These are phyloP conservation scores for Hippocampus kuda DNA, from an alignment of 2,797 vertebrate species.

Conservation along the genomic window DNA sequence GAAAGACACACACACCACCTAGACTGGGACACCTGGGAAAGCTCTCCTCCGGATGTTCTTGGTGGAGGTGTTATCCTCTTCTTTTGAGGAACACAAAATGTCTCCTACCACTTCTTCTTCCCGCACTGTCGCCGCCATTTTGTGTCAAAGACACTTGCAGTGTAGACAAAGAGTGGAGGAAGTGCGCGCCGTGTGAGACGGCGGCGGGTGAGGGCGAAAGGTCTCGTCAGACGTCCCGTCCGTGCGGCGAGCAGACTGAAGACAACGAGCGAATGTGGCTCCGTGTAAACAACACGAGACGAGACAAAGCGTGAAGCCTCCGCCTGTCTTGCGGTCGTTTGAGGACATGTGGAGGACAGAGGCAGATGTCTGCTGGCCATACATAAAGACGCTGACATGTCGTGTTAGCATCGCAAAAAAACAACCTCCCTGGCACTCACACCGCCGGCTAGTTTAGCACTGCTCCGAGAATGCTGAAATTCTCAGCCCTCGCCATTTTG, in stretches of 20 bases:
- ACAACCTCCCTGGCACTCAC: not conserved
- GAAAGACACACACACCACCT: not conserved
- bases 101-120: not conserved
- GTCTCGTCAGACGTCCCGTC: conserved; percentile 1
- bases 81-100: conserved; percentile 5
- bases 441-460: not conserved
- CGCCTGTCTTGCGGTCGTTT: conserved; percentile 50
- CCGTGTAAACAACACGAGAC: not conserved
- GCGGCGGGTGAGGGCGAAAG: not conserved
- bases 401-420: conserved; percentile 1
- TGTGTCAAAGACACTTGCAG: not conserved
- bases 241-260: not conserved
- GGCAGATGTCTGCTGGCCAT: conserved; percentile 7
- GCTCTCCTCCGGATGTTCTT: not conserved
- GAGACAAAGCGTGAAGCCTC: conserved; percentile 50
- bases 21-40: not conserved
- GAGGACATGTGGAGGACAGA: conserved; percentile 5
- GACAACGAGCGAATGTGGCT: conserved; percentile 2
- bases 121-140: conserved; percentile 1
- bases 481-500: not conserved
- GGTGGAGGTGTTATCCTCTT: conserved; percentile 2
- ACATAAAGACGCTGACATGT: conserved; percentile 2
- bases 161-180: not conserved
- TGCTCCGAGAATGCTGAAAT: not conserved
- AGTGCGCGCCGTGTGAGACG: conserved; percentile 3